Conservation (phyloP, 2,888 invertebrate species). For the Drosophila anomelani region DNA sequence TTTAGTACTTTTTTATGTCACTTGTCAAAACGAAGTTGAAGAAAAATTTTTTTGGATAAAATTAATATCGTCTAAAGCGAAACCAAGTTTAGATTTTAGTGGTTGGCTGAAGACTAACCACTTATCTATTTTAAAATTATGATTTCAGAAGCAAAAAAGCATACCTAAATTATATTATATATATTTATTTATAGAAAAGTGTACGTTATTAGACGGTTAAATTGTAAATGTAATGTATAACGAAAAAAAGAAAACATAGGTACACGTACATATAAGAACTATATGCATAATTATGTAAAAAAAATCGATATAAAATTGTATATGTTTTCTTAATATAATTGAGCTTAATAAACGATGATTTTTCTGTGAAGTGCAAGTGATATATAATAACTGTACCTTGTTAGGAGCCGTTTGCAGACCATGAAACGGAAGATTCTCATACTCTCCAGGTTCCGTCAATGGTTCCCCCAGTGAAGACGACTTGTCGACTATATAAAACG, state of each 20-base stretch:
- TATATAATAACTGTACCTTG: constrained; percentile 88
- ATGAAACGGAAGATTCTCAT: constrained; percentile 98
- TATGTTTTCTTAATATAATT: neutral
- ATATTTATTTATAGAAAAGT: neutral
- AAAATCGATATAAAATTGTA: neutral
- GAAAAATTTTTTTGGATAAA: neutral
- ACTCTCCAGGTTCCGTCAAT: constrained; percentile 93
- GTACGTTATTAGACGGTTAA: neutral
- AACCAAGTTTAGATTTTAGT: neutral
- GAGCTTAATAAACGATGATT: neutral
- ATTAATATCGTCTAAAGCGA: neutral
- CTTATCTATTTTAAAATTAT: neutral
- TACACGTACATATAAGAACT: neutral
- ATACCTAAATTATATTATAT: neutral
- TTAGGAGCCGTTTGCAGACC: constrained; percentile 96
- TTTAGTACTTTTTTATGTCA: neutral
- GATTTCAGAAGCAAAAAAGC: neutral
- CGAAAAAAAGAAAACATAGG: neutral
- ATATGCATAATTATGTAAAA: neutral
- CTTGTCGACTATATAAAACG: constrained; percentile 82
- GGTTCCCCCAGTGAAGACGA: constrained; percentile 87
- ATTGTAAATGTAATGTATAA: neutral
- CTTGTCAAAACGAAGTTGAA: neutral
- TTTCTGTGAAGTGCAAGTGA: constrained; percentile 27
- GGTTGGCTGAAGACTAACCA: neutral